phyloP scores from a whole-genome alignment of 2,888 invertebrate genomes.

The Psococerastis gibbosa region DNA sequence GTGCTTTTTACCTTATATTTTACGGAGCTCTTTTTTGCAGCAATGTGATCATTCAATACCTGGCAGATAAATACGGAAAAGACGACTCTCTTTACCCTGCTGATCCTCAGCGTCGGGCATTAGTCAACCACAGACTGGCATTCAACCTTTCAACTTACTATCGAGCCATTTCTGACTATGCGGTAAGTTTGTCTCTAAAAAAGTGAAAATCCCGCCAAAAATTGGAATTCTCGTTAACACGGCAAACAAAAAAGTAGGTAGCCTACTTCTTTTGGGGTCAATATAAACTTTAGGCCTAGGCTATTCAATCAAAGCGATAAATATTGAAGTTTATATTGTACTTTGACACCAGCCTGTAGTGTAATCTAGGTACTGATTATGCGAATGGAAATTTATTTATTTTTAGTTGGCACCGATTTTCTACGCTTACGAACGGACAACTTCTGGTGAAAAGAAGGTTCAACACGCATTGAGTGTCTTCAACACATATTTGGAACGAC shows the following conservation, averaged over 20 bases:
- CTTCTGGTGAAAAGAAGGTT: constrained; percentile 44
- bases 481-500: constrained; percentile 41
- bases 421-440: constrained; percentile 50
- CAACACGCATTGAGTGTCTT: constrained; percentile 44
- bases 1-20: too few relatives aligned
- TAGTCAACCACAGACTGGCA: constrained; percentile 59
- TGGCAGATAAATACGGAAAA: constrained; percentile 54
- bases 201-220: too few relatives aligned
- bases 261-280: too few relatives aligned
- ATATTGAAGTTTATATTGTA: too few relatives aligned
- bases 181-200: constrained; percentile 38
- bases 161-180: constrained; percentile 42
- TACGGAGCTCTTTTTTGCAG: too few relatives aligned
- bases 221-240: too few relatives aligned
- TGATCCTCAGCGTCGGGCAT: constrained; percentile 45
- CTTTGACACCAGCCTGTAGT: too few relatives aligned
- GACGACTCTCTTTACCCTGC: constrained; percentile 48
- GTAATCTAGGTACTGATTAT: too few relatives aligned
- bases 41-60: constrained; percentile 44
- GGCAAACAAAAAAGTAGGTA: too few relatives aligned
- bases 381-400: too few relatives aligned
- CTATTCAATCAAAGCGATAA: not conserved
- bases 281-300: not conserved
- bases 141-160: constrained; percentile 63
- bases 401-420: constrained; percentile 55